Evolutionary conservation across 2,113 vertebrate genomes (phyloP), one percentile per base, ranked within the genome.

Genomic region (Pelusios castaneus): DNA sequence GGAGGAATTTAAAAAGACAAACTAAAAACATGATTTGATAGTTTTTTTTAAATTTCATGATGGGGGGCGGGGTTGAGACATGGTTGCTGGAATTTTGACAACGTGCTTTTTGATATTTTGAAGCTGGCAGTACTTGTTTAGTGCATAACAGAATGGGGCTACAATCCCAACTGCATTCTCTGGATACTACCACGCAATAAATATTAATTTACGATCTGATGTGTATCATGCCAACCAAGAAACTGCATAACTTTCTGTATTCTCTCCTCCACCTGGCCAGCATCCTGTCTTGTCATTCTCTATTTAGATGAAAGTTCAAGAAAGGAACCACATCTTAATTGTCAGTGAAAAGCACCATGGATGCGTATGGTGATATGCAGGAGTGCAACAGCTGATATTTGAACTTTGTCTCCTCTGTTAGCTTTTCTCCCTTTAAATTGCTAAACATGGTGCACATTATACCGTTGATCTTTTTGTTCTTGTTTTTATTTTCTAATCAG

Each of bases 81-180:
- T 52, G 51, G 16, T 52, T 52, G 51, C 17, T 52, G 51, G 10
- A 4, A 17, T 38, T 22, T 2, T 38, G 17, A 38, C n/a, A n/a
- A 38, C 34, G 21, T 70, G 34, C n/a, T 22, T 70, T 70, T 38
- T 70, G 9, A 19, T 70, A 10, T 70, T 70, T n/a, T 70, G 63
- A 38, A n/a, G 19, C 17, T n/a, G 31, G 60, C 6, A n/a, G 7
- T 63, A n/a, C 60, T 63, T 14, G 60, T 38, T 70, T 34, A 70
- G 31, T 8, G 9, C 8, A 2, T 0, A 4, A 31, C 34, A 81
- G 0, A 1, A 34, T 34, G 8, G 5, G 13, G 24, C 38, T n/a
- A 41, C 34, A 84, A 34, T 58, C 12, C 24, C 21, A 8, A 31
- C 6, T 9, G 1, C 22, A 38, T 54, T 10, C 56, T 24, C n/a